These are phyloP conservation scores for Dreissena polymorpha DNA, from an alignment of 1,140 invertebrate genomes.

Conservation along the genomic window DNA sequence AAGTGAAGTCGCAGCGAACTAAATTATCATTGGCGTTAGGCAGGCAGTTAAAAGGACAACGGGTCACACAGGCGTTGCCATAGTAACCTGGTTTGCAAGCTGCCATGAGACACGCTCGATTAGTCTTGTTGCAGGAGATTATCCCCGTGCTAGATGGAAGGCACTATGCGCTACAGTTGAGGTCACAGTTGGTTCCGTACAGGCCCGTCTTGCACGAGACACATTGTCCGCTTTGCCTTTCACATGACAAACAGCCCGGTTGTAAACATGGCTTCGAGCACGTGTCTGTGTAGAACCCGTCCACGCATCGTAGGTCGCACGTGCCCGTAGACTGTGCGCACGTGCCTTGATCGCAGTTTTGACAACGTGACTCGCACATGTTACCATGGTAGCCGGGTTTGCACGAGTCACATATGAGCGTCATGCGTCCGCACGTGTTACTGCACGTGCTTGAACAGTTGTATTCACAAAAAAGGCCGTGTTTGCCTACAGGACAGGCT, in stretches of 20 bases:
- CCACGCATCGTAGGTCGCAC: slow-evolving; percentile 11
- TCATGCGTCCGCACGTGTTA: not conserved
- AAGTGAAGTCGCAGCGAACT: too few relatives aligned
- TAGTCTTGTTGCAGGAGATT: not conserved
- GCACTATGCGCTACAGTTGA: not conserved
- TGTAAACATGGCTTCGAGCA: slow-evolving; percentile 7
- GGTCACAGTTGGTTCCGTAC: not conserved
- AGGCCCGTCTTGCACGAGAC: slow-evolving; percentile 13
- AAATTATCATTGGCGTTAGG: too few relatives aligned
- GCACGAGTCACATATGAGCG: slow-evolving; percentile 9
- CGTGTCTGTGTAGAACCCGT: slow-evolving; percentile 15
- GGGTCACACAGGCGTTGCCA: too few relatives aligned
- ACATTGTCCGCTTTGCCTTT: slow-evolving; percentile 15
- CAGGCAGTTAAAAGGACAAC: too few relatives aligned
- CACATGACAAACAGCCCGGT: slow-evolving; percentile 30
- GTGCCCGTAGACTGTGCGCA: slow-evolving; percentile 11
- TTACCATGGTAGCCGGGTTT: slow-evolving; percentile 10
- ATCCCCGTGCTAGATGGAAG: not conserved
- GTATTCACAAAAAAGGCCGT: slow-evolving; percentile 21
- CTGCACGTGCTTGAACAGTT: slow-evolving; percentile 15
- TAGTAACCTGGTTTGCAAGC: too few relatives aligned
- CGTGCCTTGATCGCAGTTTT: not conserved
- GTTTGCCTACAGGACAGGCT: slow-evolving; percentile 25
- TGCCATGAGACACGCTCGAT: too few relatives aligned
- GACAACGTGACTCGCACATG: not conserved